Conservation (phyloP, 1,140 invertebrate species). For the Pachypeltis micranthus region DNA sequence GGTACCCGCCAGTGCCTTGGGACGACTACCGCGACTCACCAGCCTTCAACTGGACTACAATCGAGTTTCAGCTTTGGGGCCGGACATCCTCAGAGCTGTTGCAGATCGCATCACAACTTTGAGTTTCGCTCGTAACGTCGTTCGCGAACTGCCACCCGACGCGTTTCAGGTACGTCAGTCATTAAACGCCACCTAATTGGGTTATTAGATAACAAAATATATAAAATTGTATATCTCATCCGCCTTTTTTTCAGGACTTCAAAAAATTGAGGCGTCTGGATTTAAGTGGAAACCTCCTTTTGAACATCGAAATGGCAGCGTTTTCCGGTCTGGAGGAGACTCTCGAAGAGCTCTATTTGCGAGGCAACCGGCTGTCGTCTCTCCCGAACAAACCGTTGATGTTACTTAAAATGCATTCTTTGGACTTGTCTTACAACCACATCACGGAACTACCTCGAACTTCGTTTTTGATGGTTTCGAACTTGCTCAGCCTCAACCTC, state of each 20-base stretch:
- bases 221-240: no score
- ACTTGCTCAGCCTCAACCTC: conserved; percentile 60
- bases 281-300: conserved; percentile 63
- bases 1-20: conserved; percentile 65
- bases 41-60: conserved; percentile 73
- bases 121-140: conserved; percentile 67
- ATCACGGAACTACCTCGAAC: conserved; percentile 52
- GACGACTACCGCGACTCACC: conserved; percentile 55
- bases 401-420: conserved; percentile 48
- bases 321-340: conserved; percentile 62
- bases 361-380: conserved; percentile 59
- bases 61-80: conserved; percentile 69
- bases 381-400: conserved; percentile 50
- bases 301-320: conserved; percentile 53
- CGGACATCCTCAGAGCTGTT: conserved; percentile 56
- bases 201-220: not conserved
- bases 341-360: conserved; percentile 57
- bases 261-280: conserved; percentile 60
- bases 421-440: conserved; percentile 70
- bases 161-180: conserved; percentile 47
- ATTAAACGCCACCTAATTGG: no score
- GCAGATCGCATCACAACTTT: conserved; percentile 49
- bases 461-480: conserved; percentile 54
- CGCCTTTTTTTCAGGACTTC: conserved; percentile 46
- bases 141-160: conserved; percentile 66